Percentiles rank a stretch among this genome's conserved stretches.
phyloP scores from a whole-genome alignment of 2,113 vertebrate species.

The Rhombomys opimus region DNA sequence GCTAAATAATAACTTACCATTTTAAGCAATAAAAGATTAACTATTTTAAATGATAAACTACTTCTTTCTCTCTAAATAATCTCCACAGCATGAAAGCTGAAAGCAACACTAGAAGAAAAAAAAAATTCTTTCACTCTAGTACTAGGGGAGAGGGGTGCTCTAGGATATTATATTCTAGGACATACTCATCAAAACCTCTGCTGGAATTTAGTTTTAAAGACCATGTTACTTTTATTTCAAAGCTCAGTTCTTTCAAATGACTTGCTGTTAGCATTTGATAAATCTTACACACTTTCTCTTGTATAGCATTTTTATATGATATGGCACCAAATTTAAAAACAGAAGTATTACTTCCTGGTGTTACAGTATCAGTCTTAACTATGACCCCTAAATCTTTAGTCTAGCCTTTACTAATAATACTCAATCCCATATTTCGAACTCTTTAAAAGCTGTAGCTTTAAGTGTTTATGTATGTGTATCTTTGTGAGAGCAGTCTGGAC shows the following conservation, averaged over 20 bases:
- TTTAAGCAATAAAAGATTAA: conserved; percentile 54
- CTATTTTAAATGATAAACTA: conserved; percentile 36
- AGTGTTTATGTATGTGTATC: not conserved
- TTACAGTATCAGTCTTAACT: conserved; percentile 48
- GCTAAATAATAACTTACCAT: conserved; percentile 66
- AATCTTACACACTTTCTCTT: conserved; percentile 11
- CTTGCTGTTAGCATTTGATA: not conserved
- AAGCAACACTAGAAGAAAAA: conserved; percentile 52
- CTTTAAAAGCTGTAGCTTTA: conserved; percentile 42
- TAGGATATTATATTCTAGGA: not conserved
- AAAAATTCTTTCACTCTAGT: not conserved
- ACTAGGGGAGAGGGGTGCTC: not conserved
- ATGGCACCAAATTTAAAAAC: conserved; percentile 43
- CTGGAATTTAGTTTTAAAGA: conserved; percentile 31
- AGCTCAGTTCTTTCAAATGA: conserved; percentile 53
- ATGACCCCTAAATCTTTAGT: conserved; percentile 30
- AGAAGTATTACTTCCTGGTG: conserved; percentile 8
- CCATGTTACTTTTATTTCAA: conserved; percentile 33
- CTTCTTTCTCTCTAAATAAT: not conserved
- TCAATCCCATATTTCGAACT: not conserved
- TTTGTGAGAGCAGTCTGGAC: not conserved
- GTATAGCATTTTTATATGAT: not conserved
- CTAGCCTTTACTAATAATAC: not conserved
- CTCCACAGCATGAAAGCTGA: conserved; percentile 40
- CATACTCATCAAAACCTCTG: conserved; percentile 34